Evolutionary conservation across 2,797 vertebrate genomes (phyloP).

Genomic region (Hypotaenidia okinawae): DNA sequence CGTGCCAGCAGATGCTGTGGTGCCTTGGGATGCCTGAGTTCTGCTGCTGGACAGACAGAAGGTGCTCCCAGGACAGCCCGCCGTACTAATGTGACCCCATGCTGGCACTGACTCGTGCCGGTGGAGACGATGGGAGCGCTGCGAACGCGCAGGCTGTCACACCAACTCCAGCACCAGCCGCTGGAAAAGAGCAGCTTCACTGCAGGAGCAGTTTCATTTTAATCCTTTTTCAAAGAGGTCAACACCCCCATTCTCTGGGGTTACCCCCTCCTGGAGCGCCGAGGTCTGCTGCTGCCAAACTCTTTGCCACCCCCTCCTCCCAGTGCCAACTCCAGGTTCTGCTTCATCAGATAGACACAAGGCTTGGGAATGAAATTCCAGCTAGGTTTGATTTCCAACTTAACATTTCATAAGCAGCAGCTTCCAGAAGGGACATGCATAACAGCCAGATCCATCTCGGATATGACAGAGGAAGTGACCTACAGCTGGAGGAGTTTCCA

Average conservation of each 20-base stretch:
- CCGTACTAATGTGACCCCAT: not conserved
- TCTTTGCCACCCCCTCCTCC: not conserved
- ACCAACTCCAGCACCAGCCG: accelerated
- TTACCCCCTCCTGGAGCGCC: not conserved
- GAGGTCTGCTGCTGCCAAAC: not conserved
- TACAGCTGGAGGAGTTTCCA: not conserved
- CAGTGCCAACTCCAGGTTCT: not conserved
- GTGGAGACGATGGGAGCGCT: accelerated
- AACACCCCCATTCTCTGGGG: accelerated
- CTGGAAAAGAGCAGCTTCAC: not conserved
- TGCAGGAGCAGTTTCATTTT: not conserved
- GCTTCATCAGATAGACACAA: not conserved
- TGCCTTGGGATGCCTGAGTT: not conserved
- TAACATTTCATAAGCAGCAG: not conserved
- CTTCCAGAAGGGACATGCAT: conserved; percentile 16
- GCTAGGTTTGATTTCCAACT: not conserved
- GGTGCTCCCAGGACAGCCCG: not conserved
- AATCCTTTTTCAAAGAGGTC: not conserved
- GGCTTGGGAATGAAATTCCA: not conserved
- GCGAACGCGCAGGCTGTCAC: accelerated
- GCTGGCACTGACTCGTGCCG: accelerated
- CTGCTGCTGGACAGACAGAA: not conserved
- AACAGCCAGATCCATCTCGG: not conserved
- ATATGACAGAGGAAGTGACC: conserved; percentile 68
- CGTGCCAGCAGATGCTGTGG: no score